Evolutionary conservation across 2,888 invertebrate species (phyloP).

Genomic region (Sinopyrophorus schimmeli): DNA sequence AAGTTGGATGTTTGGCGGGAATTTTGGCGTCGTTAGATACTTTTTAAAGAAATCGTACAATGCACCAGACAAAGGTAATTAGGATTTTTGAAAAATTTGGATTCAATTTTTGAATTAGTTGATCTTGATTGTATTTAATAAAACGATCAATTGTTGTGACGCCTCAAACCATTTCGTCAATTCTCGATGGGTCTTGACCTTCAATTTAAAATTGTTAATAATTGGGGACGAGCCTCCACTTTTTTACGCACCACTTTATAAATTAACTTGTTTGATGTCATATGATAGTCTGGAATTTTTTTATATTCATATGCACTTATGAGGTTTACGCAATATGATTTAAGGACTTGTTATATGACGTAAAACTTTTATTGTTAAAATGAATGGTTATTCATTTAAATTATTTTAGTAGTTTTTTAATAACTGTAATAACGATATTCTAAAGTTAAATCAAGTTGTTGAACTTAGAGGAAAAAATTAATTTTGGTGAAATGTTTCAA

Average conservation of each 20-base stretch:
- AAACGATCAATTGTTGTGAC: constrained; percentile 12
- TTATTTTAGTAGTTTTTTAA: too few relatives aligned
- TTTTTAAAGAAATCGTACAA: too few relatives aligned
- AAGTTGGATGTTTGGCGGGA: constrained; percentile 7
- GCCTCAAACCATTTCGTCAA: constrained; percentile 8
- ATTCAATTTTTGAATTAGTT: too few relatives aligned
- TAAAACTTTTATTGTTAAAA: not conserved
- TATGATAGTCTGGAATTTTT: not conserved
- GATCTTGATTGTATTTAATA: constrained; percentile 10
- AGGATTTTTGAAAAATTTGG: too few relatives aligned
- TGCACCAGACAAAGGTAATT: too few relatives aligned
- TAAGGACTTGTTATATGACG: not conserved
- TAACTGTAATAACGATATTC: too few relatives aligned
- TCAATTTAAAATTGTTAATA: not conserved
- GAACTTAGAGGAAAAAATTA: too few relatives aligned
- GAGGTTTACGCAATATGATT: not conserved
- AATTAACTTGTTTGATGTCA: too few relatives aligned
- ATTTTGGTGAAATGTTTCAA: too few relatives aligned
- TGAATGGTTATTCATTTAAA: not conserved
- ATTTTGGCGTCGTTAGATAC: too few relatives aligned
- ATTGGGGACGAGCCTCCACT: constrained; percentile 5
- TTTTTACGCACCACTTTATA: too few relatives aligned
- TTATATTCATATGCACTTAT: not conserved
- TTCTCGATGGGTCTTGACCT: constrained; percentile 8
- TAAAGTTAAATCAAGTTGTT: too few relatives aligned